A percentile compares a stretch with the other conserved stretches of the same genome.
Evolutionary conservation across 2,797 vertebrate genomes (phyloP).

Genomic region (Propithecus deckenii): DNA sequence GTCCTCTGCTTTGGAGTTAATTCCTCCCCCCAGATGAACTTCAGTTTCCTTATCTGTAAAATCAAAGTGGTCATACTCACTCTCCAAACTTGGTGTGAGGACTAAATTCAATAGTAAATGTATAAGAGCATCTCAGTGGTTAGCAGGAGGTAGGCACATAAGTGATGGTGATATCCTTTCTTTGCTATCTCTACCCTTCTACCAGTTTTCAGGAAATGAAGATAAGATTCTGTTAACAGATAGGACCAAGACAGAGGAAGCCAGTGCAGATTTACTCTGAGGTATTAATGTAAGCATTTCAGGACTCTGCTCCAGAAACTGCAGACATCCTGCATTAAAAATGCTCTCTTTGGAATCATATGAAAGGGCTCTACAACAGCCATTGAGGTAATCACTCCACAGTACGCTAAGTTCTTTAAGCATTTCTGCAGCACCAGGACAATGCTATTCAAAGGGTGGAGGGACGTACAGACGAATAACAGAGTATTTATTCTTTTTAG

Average conservation of each 20-base stretch:
- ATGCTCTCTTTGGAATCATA: background rate
- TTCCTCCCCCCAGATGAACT: background rate
- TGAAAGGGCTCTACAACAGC: background rate
- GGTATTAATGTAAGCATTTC: background rate
- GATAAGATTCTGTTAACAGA: background rate
- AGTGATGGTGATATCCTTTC: background rate
- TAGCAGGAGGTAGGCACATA: background rate
- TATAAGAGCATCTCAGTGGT: background rate
- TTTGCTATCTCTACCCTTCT: background rate
- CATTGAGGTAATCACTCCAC: background rate
- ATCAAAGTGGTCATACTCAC: background rate
- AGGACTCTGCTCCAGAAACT: background rate
- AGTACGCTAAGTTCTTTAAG: background rate
- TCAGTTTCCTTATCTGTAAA: slow-evolving; percentile 12
- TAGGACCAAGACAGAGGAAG: background rate
- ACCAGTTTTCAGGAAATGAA: background rate
- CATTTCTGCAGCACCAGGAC: background rate
- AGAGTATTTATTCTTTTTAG: background rate
- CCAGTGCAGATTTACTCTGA: background rate
- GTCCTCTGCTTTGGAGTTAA: background rate
- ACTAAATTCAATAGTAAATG: background rate
- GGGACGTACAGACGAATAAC: background rate
- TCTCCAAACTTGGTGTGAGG: background rate
- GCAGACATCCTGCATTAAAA: background rate
- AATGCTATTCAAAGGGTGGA: background rate